These are phyloP conservation scores for Seriola quinqueradiata DNA, from an alignment of 2,113 vertebrate genomes.

Conservation along the genomic window DNA sequence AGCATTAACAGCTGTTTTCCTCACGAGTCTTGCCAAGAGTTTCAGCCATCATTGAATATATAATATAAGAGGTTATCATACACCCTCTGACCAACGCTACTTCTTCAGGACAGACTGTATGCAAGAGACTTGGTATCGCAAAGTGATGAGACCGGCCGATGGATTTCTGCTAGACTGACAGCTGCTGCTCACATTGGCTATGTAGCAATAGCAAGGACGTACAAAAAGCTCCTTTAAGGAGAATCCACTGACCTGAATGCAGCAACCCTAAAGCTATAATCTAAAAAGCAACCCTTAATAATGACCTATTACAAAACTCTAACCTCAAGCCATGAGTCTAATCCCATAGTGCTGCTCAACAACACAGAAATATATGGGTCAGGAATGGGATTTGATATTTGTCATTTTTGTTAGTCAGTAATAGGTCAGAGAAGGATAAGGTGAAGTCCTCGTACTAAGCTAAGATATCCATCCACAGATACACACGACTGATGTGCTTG, in stretches of 20 bases:
- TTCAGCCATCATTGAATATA: too few species aligned
- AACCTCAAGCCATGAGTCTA: constrained; percentile 38
- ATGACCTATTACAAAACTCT: constrained; percentile 42
- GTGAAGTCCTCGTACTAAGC: neutral
- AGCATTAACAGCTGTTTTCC: too few species aligned
- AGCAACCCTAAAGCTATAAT: constrained; percentile 2
- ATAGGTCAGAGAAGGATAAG: constrained; percentile 8
- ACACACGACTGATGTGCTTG: neutral
- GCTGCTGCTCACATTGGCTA: too few species aligned
- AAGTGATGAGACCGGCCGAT: too few species aligned
- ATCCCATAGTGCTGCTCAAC: constrained; percentile 46
- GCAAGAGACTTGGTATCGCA: too few species aligned
- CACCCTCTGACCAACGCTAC: too few species aligned
- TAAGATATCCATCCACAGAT: neutral
- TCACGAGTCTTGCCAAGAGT: too few species aligned
- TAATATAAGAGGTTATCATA: too few species aligned
- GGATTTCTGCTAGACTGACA: too few species aligned
- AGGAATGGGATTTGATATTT: constrained; percentile 32
- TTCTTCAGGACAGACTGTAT: too few species aligned
- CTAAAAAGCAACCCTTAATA: constrained; percentile 44
- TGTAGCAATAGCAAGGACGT: too few species aligned
- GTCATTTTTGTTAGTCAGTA: constrained; percentile 22
- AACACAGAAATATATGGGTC: constrained; percentile 30
- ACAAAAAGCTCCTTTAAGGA: neutral
- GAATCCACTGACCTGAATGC: neutral